Evolutionary conservation across 2,888 invertebrate genomes (phyloP).

Genomic region (Scaptomyza parva): DNA sequence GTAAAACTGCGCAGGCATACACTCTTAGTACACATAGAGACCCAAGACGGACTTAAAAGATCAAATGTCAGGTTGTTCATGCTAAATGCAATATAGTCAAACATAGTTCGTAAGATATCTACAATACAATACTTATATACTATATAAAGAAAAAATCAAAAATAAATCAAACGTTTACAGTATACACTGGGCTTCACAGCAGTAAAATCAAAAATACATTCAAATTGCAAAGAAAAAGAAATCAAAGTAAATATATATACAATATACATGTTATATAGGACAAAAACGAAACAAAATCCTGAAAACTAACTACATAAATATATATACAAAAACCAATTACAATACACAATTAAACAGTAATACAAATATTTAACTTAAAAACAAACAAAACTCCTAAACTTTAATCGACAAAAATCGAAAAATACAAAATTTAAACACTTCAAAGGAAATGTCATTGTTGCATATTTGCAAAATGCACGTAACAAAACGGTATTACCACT

Average conservation of each 20-base stretch:
- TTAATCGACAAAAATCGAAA: slow-evolving; percentile 37
- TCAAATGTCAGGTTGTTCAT: slow-evolving; percentile 63
- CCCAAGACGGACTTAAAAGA: slow-evolving; percentile 52
- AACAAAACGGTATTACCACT: slow-evolving; percentile 22
- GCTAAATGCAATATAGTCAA: slow-evolving; percentile 45
- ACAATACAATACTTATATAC: slow-evolving; percentile 21
- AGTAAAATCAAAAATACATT: slow-evolving; percentile 83
- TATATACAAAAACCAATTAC: slow-evolving; percentile 16
- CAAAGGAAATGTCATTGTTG: slow-evolving; percentile 37
- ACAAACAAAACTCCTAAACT: slow-evolving; percentile 14
- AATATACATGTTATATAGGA: slow-evolving; percentile 27
- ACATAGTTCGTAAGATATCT: slow-evolving; percentile 35
- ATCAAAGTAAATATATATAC: slow-evolving; percentile 50
- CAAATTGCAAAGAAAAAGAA: slow-evolving; percentile 36
- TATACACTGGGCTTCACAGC: slow-evolving; percentile 84
- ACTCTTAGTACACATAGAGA: slow-evolving; percentile 33
- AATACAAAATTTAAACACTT: slow-evolving; percentile 7
- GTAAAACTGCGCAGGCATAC: slow-evolving; percentile 24
- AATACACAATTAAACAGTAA: slow-evolving; percentile 17
- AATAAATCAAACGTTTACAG: slow-evolving; percentile 72
- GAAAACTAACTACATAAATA: slow-evolving; percentile 34
- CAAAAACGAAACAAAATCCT: slow-evolving; percentile 14
- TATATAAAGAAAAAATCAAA: slow-evolving; percentile 5
- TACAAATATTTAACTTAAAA: slow-evolving; percentile 23
- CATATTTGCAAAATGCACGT: slow-evolving; percentile 8